Evolutionary conservation across 2,888 invertebrate species (phyloP), one percentile per base, ranked within the genome.

Genomic region (Junonia oenone): DNA sequence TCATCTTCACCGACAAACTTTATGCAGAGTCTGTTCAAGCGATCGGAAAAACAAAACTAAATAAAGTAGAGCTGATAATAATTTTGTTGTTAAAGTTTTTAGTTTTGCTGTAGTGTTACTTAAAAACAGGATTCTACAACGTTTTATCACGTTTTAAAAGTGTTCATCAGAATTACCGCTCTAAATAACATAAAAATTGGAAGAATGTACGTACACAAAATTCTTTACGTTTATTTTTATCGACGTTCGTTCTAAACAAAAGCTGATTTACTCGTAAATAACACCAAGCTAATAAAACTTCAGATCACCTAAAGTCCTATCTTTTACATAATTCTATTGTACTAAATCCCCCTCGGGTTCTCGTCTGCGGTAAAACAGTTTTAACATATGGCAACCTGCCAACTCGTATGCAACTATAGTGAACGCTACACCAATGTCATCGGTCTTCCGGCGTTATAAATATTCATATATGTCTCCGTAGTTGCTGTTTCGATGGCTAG

Each of bases 371-470:
- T 52, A 47, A 56, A 59, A 56, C 53, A 53, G 54, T 50, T 61
- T 59, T 49, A 54, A 47, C 46, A 54, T 56, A 37, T 68, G 68
- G 68, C 68, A 51, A 5, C n/a, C 14, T 47, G 68, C 68, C 68
- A 68, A 62, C 46, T 38, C 52, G 45, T 45, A 59, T 62, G 61
- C 62, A 64, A 55, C 51, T 55, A 57, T 51, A 46, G 55, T 61
- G 46, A 47, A 55, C 59, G 56, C 45, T 22, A 26, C 22, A 60
- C 63, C 63, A 64, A 64, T 64, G 64, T 64, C 64, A 64, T 59
- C 59, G 58, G 59, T 63, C 58, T 61, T 63, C 64, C 64, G 62
- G 52, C 55, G 54, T 54, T 62, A 62, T 57, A 55, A 57, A 62
- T 62, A 60, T 55, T 50, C 56, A 51, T 59, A 49, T 40, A 31